Conservation (phyloP, 2,888 invertebrate genomes). For the Heliconius erato region DNA sequence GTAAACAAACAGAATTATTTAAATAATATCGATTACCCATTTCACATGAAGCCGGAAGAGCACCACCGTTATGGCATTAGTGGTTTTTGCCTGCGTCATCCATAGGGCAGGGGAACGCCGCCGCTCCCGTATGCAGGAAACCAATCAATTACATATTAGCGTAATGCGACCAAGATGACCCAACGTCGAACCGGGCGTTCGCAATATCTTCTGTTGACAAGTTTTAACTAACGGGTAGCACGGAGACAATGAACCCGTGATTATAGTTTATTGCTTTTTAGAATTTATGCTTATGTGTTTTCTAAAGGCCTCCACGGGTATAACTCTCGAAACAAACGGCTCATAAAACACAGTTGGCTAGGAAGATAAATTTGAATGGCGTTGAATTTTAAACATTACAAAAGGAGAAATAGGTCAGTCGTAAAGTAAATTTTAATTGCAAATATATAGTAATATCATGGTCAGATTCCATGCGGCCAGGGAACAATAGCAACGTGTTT, state of each 20-base stretch:
- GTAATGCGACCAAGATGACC: slow-evolving; percentile 80
- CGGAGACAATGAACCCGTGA: slow-evolving; percentile 68
- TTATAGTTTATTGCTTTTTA: slow-evolving; percentile 63
- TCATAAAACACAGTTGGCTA: slow-evolving; percentile 39
- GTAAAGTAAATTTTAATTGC: slow-evolving; percentile 76
- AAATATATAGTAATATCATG: slow-evolving; percentile 60
- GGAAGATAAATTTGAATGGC: slow-evolving; percentile 44
- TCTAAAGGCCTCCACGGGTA: slow-evolving; percentile 38
- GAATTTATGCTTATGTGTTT: slow-evolving; percentile 46
- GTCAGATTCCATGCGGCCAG: slow-evolving; percentile 62
- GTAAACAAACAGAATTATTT: slow-evolving; percentile 41
- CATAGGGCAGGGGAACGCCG: slow-evolving; percentile 76
- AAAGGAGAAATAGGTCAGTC: slow-evolving; percentile 47
- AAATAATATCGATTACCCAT: slow-evolving; percentile 38
- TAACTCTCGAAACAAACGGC: slow-evolving; percentile 43
- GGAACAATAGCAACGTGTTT: slow-evolving; percentile 78
- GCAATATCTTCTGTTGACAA: slow-evolving; percentile 63
- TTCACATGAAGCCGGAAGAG: slow-evolving; percentile 62
- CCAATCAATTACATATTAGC: slow-evolving; percentile 85
- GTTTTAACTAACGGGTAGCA: slow-evolving; percentile 65
- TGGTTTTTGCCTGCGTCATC: slow-evolving; percentile 80
- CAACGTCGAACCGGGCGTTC: slow-evolving; percentile 69
- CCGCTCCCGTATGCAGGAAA: slow-evolving; percentile 72
- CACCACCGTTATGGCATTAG: slow-evolving; percentile 79
- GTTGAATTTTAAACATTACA: slow-evolving; percentile 45